phyloP scores from a whole-genome alignment of 64 coral and sea anemone species.

The Actinia tenebrosa region DNA sequence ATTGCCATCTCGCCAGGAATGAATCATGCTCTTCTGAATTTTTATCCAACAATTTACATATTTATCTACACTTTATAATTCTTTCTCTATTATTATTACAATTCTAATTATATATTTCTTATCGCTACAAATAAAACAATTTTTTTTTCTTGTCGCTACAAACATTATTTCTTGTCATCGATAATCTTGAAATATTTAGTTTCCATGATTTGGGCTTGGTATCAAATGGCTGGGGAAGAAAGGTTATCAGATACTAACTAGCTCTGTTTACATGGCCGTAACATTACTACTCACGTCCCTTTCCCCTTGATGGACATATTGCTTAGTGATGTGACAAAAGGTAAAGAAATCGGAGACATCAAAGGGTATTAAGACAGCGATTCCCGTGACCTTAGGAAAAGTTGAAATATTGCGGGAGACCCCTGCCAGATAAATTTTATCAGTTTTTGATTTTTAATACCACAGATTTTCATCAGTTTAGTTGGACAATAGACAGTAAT shows the following conservation, averaged over 20 bases:
- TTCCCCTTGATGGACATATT: not conserved
- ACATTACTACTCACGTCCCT: not conserved
- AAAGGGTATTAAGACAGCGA: not conserved
- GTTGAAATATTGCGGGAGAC: too few relatives aligned
- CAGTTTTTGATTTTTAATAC: too few relatives aligned
- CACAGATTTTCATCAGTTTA: too few relatives aligned
- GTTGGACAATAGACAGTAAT: too few relatives aligned
- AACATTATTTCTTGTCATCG: too few relatives aligned
- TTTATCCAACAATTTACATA: too few relatives aligned
- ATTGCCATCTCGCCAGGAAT: not conserved
- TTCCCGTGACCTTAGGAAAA: not conserved
- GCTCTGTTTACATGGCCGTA: not conserved
- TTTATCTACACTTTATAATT: too few relatives aligned
- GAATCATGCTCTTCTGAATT: not conserved
- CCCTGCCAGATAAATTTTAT: too few relatives aligned
- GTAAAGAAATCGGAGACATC: conserved; percentile 1
- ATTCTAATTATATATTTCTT: too few relatives aligned
- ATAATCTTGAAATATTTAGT: not conserved
- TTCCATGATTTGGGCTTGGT: not conserved
- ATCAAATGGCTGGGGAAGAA: not conserved
- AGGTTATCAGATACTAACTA: not conserved
- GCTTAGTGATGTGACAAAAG: not conserved
- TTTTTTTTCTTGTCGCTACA: too few relatives aligned
- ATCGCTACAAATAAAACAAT: too few relatives aligned
- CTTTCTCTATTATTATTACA: too few relatives aligned